Evolutionary conservation across 2,113 vertebrate genomes (phyloP).

Genomic region (Megaleporinus macrocephalus): DNA sequence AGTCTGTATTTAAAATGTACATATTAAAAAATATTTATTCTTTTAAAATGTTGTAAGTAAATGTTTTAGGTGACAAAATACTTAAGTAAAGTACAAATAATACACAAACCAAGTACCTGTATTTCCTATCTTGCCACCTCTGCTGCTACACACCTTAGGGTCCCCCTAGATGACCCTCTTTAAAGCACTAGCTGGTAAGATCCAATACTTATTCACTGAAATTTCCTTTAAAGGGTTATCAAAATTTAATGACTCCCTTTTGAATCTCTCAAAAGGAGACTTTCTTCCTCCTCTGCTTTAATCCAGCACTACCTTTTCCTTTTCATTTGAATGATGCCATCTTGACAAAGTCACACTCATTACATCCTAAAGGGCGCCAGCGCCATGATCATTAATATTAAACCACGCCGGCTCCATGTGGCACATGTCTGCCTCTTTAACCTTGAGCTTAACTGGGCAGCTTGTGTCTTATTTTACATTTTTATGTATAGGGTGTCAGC

Average conservation of each 20-base stretch:
- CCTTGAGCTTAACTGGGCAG: slow-evolving; percentile 50
- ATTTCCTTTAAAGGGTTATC: background rate
- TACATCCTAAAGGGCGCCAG: slow-evolving; percentile 39
- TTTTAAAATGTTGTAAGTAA: too few relatives aligned
- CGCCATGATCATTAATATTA: slow-evolving; percentile 56
- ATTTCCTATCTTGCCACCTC: too few relatives aligned
- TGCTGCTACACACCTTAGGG: background rate
- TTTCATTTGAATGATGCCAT: slow-evolving; percentile 43
- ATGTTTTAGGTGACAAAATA: too few relatives aligned
- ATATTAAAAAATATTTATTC: too few relatives aligned
- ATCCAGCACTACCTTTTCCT: slow-evolving; percentile 10
- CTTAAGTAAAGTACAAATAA: too few relatives aligned
- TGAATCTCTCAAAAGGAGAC: background rate
- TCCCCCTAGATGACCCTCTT: background rate
- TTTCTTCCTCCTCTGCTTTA: background rate
- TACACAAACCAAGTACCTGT: too few relatives aligned
- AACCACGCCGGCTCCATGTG: slow-evolving; percentile 41
- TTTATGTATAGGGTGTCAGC: slow-evolving; percentile 49
- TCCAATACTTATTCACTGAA: background rate
- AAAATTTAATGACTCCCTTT: background rate
- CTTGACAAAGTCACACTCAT: slow-evolving; percentile 45
- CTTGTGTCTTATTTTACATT: slow-evolving; percentile 45
- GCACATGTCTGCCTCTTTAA: slow-evolving; percentile 51
- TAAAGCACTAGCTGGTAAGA: background rate
- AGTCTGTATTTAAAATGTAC: too few relatives aligned